Evolutionary conservation across 2,797 vertebrate species (phyloP), one percentile per base, ranked within the genome.

Genomic region (Poecile montanus): DNA sequence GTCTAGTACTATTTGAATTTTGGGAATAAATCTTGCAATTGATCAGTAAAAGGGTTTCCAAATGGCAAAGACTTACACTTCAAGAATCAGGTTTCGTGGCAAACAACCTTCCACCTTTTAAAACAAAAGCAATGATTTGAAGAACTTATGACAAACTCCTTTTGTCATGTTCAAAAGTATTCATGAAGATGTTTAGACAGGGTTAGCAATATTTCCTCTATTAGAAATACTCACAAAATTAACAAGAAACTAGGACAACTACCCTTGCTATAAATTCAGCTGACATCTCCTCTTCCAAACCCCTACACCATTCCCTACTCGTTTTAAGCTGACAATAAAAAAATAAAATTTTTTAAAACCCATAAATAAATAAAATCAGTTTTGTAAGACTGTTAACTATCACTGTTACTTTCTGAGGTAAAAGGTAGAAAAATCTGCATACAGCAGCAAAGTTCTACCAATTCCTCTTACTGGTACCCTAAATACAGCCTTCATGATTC

Each of bases 241-340:
- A 71, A 48, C 25, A 82, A 45, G 34, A 83, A 86, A 71, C 10
- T 32, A 82, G 58, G 8, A 45, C 38, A 93, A 38, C 16, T 15
- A 26, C 11, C 32, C 81, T 72, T 61, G 48, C 40, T 81, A 29
- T 38, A 36, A 86, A 63, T 73, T 87, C 45, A 65, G 16, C n/a
- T 63, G 63, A 48, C 10, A 34, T 62, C 80, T 88, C 40, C 27
- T 81, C 44, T 88, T 78, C 62, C 21, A 86, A 93, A 56, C 2
- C 9, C 20, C 29, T 57, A 67, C 11, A 53, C 6, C 45, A 65
- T 21, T 48, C 32, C 34, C 20, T 77, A 29, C 32, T 93, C 54
- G 75, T 75, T 89, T 72, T 70, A 75, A 67, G 51, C 13, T 70
- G 32, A 85, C 56, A 89, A 86, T 30, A 47, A 87, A 78, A 78